Base-by-base conservation (phyloP, 2,888 invertebrate species). In the Acleris sparsana region DNA sequence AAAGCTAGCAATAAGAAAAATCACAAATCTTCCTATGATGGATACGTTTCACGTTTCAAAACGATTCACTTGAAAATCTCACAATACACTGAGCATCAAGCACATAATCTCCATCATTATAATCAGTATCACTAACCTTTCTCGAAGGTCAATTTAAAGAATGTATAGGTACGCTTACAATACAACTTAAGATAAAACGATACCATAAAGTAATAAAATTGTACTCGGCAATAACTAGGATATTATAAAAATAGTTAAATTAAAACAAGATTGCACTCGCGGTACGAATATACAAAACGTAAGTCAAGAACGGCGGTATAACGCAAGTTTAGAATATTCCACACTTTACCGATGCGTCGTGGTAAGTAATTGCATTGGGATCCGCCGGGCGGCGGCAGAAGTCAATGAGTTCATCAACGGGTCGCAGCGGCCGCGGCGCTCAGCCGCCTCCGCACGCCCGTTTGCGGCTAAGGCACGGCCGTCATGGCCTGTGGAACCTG, bases 401-500 rank as follows among this genome's bases (percentile, higher is more conserved):
- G 86, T 86, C 88, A 82, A 77, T 84, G 80, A 29, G 51, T 55
- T 49, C 55, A 55, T 60, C 49, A 17, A 46, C 46, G 64, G 33
- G 58, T 46, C 39, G 61, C 48, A 16, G 46, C 57, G 55, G 62
- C 71, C 79, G 73, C 72, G 75, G 77, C 77, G 76, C 71, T 71
- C 75, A 33, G 33, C 11, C 33, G 33, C 33, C 11, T 68, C 74
- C 75, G 75, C 74, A 61, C 62, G 71, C 75, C 75, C 61, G 70
- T 72, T 75, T 73, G 72, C 73, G 73, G 72, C 72, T 78, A 73
- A 77, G 80, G 83, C 89, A 84, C 90, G 82, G 92, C 89, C 92
- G 93, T 93, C 93, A 93, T 87, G 93, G 93, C 80, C 93, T 83
- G 82, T 93, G 93, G 87, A 93, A 93, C 84, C 93, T 93, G 81